Evolutionary conservation across 1,140 invertebrate species (phyloP).

Genomic region (Sitobion miscanthi): DNA sequence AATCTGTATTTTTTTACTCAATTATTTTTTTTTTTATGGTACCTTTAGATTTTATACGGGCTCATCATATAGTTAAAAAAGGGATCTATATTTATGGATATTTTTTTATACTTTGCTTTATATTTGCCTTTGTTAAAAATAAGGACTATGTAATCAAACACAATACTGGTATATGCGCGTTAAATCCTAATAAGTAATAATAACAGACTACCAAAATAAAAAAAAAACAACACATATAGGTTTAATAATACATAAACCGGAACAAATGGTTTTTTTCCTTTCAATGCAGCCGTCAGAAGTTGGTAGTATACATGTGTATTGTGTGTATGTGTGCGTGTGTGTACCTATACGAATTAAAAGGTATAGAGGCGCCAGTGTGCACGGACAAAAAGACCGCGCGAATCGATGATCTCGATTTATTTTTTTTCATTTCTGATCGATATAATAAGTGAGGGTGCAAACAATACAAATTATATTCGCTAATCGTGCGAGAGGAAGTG

Average conservation of each 20-base stretch:
- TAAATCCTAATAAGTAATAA: slow-evolving; percentile 16
- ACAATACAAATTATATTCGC: background rate
- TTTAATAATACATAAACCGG: slow-evolving; percentile 50
- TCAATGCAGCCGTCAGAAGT: background rate
- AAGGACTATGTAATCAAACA: slow-evolving; percentile 41
- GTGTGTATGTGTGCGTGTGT: too few species aligned
- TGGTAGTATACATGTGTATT: background rate
- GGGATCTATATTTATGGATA: background rate
- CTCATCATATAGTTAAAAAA: background rate
- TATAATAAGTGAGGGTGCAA: background rate
- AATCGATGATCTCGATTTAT: slow-evolving; percentile 45
- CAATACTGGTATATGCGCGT: slow-evolving; percentile 17
- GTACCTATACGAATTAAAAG: slow-evolving; percentile 51
- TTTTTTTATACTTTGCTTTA: background rate
- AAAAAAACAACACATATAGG: background rate
- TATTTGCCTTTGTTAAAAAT: slow-evolving; percentile 11
- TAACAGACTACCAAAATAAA: slow-evolving; percentile 26
- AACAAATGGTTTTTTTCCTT: slow-evolving; percentile 49
- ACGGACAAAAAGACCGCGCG: slow-evolving; percentile 28
- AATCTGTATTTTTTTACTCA: background rate
- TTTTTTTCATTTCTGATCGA: slow-evolving; percentile 8
- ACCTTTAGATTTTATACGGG: background rate
- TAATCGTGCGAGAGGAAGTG: slow-evolving; percentile 49
- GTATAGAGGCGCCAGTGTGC: slow-evolving; percentile 41
- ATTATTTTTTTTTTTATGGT: background rate